Base-by-base conservation (phyloP, 2,888 invertebrate genomes). In the Troglohyphantes excavatus region DNA sequence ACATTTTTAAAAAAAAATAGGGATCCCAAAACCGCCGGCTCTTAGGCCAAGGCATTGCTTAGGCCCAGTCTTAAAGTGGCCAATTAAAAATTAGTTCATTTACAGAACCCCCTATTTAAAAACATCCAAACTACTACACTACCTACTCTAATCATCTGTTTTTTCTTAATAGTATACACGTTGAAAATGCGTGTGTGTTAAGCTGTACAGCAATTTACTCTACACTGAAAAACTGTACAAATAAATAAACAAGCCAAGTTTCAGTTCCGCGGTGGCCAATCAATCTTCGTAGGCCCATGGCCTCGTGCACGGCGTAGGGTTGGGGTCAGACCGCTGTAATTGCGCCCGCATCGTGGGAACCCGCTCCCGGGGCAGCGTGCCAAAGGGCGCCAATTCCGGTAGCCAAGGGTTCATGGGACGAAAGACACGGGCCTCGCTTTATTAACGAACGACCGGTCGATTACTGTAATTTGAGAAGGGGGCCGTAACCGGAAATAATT, bases 401-500 rank as follows among this genome's bases (percentile, higher is more conserved):
- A 79, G 79, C 86, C 86, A 63, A 63, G 39, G 68, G 78, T 75
- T 78, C 78, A 78, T 46, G 53, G n/a, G 17, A 53, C 5, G 65
- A 78, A 17, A 39, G 81, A 67, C 68, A 68, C 81, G 68, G 81
- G 81, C 68, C 68, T 82, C 70, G 68, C 81, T 81, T 81, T 81
- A 81, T 81, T 82, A 75, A 75, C 75, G 73, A 68, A 67, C 33
- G 76, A 53, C 46, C 17, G 53, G 73, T 11, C 83, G 83, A 83
- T 83, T 63, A 85, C 59, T 26, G 85, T 86, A 78, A 86, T 86
- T 79, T 79, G 86, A 63, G 59, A 73, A 33, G 33, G 39, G 39
- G 81, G 78, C 85, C 33, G 81, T 33, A n/a, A 87, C 81, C 87
- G 87, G 87, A 87, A 87, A 87, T 87, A 73, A 87, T 87, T 87